phyloP scores from a whole-genome alignment of 1,140 invertebrate genomes.

The Dinoponera quadriceps region DNA sequence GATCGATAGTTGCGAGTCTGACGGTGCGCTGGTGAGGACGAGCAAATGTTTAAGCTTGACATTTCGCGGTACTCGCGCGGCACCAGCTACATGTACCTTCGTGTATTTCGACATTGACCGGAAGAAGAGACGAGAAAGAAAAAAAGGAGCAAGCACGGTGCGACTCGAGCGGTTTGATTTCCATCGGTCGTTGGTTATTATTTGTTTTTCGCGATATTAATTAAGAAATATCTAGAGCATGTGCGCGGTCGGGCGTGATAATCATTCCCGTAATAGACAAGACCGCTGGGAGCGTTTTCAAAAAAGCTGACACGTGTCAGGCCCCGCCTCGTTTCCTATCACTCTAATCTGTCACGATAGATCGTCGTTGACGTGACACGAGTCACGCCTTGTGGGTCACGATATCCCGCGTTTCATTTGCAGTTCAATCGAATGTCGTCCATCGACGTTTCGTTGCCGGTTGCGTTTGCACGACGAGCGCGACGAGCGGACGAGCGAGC shows the following conservation, averaged over 20 bases:
- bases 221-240: conserved; percentile 41
- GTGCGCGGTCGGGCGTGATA: conserved; percentile 27
- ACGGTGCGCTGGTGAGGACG: neutral
- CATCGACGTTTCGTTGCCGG: conserved; percentile 29
- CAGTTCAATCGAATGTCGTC: conserved; percentile 42
- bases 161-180: neutral
- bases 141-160: neutral
- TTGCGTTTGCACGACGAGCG: conserved; percentile 30
- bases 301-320: conserved; percentile 63
- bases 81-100: neutral
- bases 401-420: conserved; percentile 59
- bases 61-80: neutral
- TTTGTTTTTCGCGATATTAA: conserved; percentile 26
- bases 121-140: neutral
- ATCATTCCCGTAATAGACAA: conserved; percentile 50
- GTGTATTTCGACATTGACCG: neutral
- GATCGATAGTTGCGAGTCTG: neutral
- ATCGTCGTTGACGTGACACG: conserved; percentile 51
- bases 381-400: conserved; percentile 62
- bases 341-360: conserved; percentile 58
- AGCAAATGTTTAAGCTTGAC: conserved; percentile 8
- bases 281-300: conserved; percentile 39
- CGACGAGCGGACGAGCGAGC: neutral
- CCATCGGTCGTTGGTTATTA: neutral
- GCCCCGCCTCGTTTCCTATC: conserved; percentile 61